phyloP scores from a whole-genome alignment of 2,113 vertebrate species.

The Myodes glareolus region DNA sequence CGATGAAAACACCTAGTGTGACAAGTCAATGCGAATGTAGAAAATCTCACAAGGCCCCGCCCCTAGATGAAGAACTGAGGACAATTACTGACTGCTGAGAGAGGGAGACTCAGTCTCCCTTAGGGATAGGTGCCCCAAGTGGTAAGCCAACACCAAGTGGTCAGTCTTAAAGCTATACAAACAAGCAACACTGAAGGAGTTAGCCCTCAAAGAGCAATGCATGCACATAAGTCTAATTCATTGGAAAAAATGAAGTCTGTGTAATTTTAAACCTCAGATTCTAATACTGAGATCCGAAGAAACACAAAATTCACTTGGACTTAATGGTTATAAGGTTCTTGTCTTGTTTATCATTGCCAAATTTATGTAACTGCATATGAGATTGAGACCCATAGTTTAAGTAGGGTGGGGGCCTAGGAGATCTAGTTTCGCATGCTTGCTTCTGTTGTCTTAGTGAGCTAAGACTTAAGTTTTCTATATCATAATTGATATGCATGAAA shows the following conservation, averaged over 20 bases:
- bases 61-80: not conserved
- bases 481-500: not conserved
- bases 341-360: not conserved
- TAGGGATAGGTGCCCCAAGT: not conserved
- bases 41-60: not conserved
- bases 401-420: not conserved
- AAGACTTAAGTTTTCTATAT: not conserved
- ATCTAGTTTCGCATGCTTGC: not conserved
- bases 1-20: not conserved
- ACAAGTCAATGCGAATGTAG: not conserved
- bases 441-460: not conserved
- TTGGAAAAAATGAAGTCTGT: not conserved
- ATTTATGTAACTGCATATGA: not conserved
- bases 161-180: not conserved
- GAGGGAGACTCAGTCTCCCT: not conserved
- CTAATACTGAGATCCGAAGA: not conserved
- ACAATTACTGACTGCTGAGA: no score
- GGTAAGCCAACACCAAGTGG: no score
- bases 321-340: not conserved
- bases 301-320: not conserved
- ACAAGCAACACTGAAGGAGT: not conserved
- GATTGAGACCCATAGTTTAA: not conserved
- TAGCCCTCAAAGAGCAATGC: not conserved
- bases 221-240: not conserved
- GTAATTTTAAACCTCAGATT: not conserved